These are phyloP conservation scores for Didymodactylos carnosus DNA, from an alignment of 2,888 invertebrate species.

Conservation along the genomic window DNA sequence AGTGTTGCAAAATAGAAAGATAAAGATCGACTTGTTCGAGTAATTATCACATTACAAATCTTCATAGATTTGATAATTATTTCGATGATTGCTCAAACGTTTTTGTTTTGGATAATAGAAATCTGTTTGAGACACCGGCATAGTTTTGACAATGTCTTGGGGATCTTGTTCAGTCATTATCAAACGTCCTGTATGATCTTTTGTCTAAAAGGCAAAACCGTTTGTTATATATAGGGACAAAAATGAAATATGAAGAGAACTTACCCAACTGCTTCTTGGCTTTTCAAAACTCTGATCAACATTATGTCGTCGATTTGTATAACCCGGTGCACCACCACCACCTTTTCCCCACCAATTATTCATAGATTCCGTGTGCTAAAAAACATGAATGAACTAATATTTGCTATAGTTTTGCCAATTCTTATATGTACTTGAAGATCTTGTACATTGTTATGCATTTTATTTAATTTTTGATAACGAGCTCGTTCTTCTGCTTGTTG, in stretches of 20 bases:
- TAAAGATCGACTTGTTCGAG: no score
- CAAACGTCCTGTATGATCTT: neutral
- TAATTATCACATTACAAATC: no score
- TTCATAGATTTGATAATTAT: neutral
- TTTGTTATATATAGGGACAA: neutral
- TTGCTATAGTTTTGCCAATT: no score
- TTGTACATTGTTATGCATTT: neutral
- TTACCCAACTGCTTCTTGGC: neutral
- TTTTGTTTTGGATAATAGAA: neutral
- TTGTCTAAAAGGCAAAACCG: neutral
- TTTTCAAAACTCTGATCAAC: neutral
- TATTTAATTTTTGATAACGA: neutral
- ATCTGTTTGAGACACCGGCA: neutral
- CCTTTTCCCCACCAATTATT: neutral
- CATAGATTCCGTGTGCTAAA: neutral
- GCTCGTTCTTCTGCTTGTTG: neutral
- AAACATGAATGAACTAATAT: neutral
- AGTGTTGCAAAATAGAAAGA: neutral
- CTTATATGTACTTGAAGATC: neutral
- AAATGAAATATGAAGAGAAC: neutral
- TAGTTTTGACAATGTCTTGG: neutral
- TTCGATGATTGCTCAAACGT: neutral
- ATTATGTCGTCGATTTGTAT: neutral
- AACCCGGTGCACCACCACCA: neutral
- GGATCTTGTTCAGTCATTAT: neutral